Evolutionary conservation across 2,888 invertebrate species (phyloP).

Genomic region (Osmoderma eremita): DNA sequence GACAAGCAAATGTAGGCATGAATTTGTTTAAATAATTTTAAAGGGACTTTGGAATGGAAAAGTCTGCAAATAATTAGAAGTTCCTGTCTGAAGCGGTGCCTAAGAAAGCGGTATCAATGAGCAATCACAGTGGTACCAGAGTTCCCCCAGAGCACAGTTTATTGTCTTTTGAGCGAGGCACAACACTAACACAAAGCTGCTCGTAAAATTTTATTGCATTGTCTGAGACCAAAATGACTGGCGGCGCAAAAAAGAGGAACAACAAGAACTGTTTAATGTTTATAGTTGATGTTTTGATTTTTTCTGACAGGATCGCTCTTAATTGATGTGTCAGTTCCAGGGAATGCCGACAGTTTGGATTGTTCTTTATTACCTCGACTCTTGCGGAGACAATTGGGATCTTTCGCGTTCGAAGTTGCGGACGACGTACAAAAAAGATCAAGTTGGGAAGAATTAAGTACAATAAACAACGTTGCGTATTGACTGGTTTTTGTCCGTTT

Average conservation of each 20-base stretch:
- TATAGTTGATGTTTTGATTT: constrained; percentile 60
- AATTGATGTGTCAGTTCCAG: constrained; percentile 61
- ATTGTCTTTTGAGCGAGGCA: constrained; percentile 47
- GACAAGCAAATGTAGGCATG: constrained; percentile 3
- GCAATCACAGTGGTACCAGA: constrained; percentile 43
- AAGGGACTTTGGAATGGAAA: constrained; percentile 16
- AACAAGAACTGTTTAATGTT: constrained; percentile 57
- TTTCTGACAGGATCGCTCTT: constrained; percentile 58
- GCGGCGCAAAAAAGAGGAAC: constrained; percentile 53
- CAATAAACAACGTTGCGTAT: constrained; percentile 33
- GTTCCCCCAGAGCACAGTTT: constrained; percentile 45
- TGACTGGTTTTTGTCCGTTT: constrained; percentile 31
- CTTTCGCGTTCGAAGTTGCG: constrained; percentile 28
- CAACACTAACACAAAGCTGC: constrained; percentile 49
- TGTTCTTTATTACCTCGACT: constrained; percentile 54
- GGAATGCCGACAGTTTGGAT: constrained; percentile 58
- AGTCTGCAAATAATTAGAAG: constrained; percentile 42
- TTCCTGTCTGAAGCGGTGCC: constrained; percentile 36
- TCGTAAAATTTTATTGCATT: constrained; percentile 60
- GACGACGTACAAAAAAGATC: constrained; percentile 30
- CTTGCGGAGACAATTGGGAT: constrained; percentile 40
- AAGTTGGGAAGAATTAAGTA: constrained; percentile 32
- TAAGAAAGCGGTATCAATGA: constrained; percentile 41
- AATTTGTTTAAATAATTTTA: constrained; percentile 23
- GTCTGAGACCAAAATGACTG: constrained; percentile 59